Percentiles rank a stretch among this genome's conserved stretches.
Evolutionary conservation across 2,888 invertebrate species (phyloP).

Genomic region (Strigamia maritima): DNA sequence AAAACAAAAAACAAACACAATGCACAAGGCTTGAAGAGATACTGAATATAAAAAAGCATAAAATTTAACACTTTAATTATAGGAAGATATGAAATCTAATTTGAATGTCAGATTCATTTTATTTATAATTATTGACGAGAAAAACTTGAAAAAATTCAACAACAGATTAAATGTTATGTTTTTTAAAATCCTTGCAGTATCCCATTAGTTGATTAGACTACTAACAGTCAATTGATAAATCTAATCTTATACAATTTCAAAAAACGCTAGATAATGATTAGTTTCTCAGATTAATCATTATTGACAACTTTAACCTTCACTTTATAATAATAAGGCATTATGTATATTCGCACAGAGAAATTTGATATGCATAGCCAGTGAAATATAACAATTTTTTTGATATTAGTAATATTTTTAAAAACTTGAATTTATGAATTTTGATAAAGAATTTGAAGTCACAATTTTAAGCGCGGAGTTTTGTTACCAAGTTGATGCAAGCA

Average conservation of each 20-base stretch:
- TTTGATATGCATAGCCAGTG: slow-evolving; percentile 7
- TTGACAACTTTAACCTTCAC: background rate
- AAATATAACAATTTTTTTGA: background rate
- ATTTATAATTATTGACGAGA: too few species aligned
- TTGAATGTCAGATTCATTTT: too few species aligned
- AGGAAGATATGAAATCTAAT: too few species aligned
- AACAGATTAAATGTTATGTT: background rate
- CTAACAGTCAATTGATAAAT: background rate
- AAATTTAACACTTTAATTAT: background rate
- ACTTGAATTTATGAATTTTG: background rate
- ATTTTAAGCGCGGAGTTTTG: background rate
- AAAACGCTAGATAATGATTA: background rate
- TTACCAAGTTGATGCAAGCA: slow-evolving; percentile 11
- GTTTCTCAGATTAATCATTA: slow-evolving; percentile 7
- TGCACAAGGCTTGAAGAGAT: background rate
- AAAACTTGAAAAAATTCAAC: too few species aligned
- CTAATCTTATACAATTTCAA: background rate
- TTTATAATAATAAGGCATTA: background rate
- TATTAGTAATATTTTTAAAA: background rate
- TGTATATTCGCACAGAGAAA: slow-evolving; percentile 3
- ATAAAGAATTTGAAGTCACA: background rate
- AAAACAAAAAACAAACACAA: slow-evolving; percentile 4
- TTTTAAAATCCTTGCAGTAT: background rate
- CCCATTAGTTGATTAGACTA: background rate
- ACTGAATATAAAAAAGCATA: background rate